Base-by-base conservation (phyloP, 2,888 invertebrate genomes). In the Protonemura montana region DNA sequence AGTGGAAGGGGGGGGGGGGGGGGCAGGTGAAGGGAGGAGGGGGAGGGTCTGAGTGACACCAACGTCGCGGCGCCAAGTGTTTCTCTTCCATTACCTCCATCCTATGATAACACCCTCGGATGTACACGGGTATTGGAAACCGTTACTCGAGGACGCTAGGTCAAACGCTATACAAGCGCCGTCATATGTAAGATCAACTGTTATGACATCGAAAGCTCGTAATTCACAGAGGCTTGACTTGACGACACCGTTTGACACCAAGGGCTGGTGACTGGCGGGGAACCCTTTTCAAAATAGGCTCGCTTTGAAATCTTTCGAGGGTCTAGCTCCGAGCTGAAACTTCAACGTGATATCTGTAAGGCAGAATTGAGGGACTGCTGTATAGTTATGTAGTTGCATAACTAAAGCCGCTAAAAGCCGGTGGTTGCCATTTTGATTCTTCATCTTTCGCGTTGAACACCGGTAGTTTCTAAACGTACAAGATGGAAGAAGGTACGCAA, bases 21-120 rank as follows among this genome's bases (percentile, higher is more conserved):
- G n/a, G n/a, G n/a, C 10, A 26, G 25, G 16, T 2, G 78, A 29
- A 21, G 78, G 28, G 78, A 1, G 78, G 78, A 25, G 27, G 78
- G 78, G 30, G n/a, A n/a, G 82, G 35, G 30, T 30, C 29, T 30
- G 29, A 82, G 82, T 83, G 82, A 35, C 82, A 83, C 82, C 16
- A 35, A 13, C 82, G 29, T 30, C 30, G 30, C n/a, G 35, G n/a
- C 30, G 82, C 27, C 82, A 83, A 83, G 82, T 83, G 82, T 83
- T 83, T 83, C 82, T 83, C 82, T 83, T 83, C 82, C 82, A 83
- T 83, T 83, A 83, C 59, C 59, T 59, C 81, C 81, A 29, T 81
- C 81, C 30, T 29, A 29, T 81, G 81, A 81, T 81, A 81, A 81
- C 81, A 81, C n/a, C 35, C 81, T 29, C 81, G 27, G 59, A 59